Evolutionary conservation across 1,140 invertebrate species (phyloP), one percentile per base, ranked within the genome.

Genomic region (Drosophila nigrodunni): DNA sequence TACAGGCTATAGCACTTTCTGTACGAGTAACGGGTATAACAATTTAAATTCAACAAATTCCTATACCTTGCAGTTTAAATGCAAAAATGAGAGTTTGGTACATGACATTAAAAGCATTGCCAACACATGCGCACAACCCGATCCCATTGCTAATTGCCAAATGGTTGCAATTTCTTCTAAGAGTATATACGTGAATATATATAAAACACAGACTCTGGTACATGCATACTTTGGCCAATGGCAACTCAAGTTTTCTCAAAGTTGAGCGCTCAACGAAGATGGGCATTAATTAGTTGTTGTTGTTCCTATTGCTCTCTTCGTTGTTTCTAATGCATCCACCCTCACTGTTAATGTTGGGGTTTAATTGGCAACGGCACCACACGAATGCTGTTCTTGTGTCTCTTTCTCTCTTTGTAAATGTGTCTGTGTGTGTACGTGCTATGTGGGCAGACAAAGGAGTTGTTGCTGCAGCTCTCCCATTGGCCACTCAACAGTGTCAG

Each of bases 351-450:
- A 25, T 59, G 55, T 68, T 74, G 54, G 71, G 34, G 64, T 60
- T 74, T 74, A 74, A 74, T 74, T 74, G 71, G 39, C 41, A 66
- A 68, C 50, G 34, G 43, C 54, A 18, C 37, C 44, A 57, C 54
- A 57, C 41, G 50, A 57, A 57, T 66, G 41, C 64, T 66, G 39
- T 57, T n/a, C 52, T 50, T 30, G 25, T 30, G 25, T 30, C 3
- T 6, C 25, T 30, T 2, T 30, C 25, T 30, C 25, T 30, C 25
- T 30, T 30, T 30, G 25, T 30, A 30, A 2, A 11, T 6, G n/a
- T 43, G 41, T 13, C 1, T 41, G 39, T 41, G 39, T 43, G 41
- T 43, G 41, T 43, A n/a, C 11, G 25, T 30, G 25, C 25, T 30
- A 30, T 43, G n/a, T 41, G 39, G 9, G 39, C 9, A 41, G 39